Conservation (phyloP, 2,113 vertebrate species). For the Accipiter virgatus region DNA sequence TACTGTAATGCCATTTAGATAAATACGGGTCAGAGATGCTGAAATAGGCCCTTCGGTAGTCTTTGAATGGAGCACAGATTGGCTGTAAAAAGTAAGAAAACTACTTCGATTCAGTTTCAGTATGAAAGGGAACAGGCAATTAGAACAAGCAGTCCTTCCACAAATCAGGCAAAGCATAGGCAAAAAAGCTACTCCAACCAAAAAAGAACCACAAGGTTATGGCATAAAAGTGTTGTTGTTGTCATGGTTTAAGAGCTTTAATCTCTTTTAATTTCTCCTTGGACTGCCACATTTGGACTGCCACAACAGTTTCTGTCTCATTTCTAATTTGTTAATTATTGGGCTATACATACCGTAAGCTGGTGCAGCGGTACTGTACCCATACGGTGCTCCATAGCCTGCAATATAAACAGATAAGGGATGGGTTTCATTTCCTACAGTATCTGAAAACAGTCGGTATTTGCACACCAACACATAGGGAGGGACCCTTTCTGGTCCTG, state of each 20-base stretch:
- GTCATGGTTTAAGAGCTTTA: conserved; percentile 54
- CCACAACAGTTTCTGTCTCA: background rate
- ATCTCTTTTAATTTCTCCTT: conserved; percentile 56
- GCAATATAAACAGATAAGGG: conserved; percentile 45
- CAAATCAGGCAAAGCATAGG: conserved; percentile 79
- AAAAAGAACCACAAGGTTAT: conserved; percentile 84
- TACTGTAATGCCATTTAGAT: background rate
- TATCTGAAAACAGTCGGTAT: background rate
- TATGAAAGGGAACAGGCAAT: conserved; percentile 79
- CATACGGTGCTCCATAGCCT: conserved; percentile 96
- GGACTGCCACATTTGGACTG: conserved; percentile 51
- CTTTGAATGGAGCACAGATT: conserved; percentile 84
- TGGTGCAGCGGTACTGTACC: conserved; percentile 92
- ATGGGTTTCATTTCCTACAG: background rate
- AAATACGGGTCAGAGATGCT: conserved; percentile 30
- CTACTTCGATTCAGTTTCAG: conserved; percentile 70
- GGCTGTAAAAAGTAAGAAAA: conserved; percentile 77
- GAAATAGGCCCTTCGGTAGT: conserved; percentile 77
- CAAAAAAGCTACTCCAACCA: conserved; percentile 82
- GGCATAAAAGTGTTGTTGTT: conserved; percentile 68
- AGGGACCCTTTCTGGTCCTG: background rate
- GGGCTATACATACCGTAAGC: conserved; percentile 90
- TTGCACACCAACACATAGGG: background rate
- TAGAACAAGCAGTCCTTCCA: conserved; percentile 80
- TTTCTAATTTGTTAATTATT: background rate